Base-by-base conservation (phyloP, 2,113 vertebrate genomes). In the Monarcha castaneiventris region DNA sequence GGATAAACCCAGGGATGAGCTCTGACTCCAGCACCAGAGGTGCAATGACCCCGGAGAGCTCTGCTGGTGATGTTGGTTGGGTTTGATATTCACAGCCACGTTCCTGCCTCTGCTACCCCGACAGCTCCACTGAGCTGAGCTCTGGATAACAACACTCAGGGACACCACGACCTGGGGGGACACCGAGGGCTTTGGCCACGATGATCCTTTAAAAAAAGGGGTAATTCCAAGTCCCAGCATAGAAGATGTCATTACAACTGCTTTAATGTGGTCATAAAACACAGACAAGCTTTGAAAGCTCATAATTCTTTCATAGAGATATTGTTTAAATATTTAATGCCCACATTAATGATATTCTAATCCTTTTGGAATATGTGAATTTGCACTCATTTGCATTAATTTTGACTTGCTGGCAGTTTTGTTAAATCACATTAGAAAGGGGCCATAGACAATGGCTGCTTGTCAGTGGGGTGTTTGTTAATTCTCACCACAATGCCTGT, bases 241-340 rank as follows among this genome's bases (percentile, higher is more conserved):
- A 72, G 72, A 63, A 51, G 61, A 58, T 69, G 27, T 73, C 87
- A 62, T 71, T 94, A 81, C 68, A 75, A 85, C 52, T 68, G 58
- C 76, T 91, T 90, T 89, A 85, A 91, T 49, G n/a, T 41, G 79
- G 80, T 25, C 87, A 74, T 81, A 84, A 94, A 80, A 58, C 66
- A 79, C 71, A 86, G 69, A 66, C 51, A 56, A 72, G 87, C 37
- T 77, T 90, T 85, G 89, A 95, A 93, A 89, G 59, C 76, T 86
- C 64, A 73, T 91, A 88, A 93, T 97, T 94, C 93, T 91, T 97
- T 94, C 91, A 89, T 76, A 77, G 86, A 87, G 79, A 93, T 92
- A 96, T 91, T 95, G 95, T 95, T 96, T 96, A 94, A 97, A 96
- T 96, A 94, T 96, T 96, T 97, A 91, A 96, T 95, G 85, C 87